Percentiles rank a stretch among this genome's conserved stretches.
phyloP scores from a whole-genome alignment of 1,140 invertebrate genomes.

The Drosophila chauvacae region DNA sequence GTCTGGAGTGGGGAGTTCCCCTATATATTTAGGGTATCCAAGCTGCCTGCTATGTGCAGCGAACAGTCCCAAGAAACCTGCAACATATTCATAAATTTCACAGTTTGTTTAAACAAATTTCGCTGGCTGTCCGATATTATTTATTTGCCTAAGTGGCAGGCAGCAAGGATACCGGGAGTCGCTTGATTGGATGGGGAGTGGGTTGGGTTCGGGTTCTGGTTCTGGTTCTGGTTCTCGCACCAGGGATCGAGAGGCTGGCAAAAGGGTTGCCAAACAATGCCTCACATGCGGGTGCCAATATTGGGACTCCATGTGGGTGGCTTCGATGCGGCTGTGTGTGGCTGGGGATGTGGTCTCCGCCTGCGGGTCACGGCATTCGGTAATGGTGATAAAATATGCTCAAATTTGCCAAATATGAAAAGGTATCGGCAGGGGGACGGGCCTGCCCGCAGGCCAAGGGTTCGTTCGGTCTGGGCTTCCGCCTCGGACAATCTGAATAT shows the following conservation, averaged over 20 bases:
- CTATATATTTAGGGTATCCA: constrained; percentile 1
- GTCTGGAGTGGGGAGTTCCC: background rate
- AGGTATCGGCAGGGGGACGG: constrained; percentile 53
- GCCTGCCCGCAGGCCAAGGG: constrained; percentile 49
- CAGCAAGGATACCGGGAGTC: constrained; percentile 5
- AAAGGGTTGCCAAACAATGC: constrained; percentile 51
- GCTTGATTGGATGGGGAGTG: constrained; percentile 68
- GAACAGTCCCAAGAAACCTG: constrained; percentile 33
- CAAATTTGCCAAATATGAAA: constrained; percentile 83
- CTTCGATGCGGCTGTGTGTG: constrained; percentile 3
- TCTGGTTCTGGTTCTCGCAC: too few relatives aligned
- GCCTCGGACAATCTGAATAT: constrained; percentile 49
- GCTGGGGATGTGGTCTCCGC: constrained; percentile 22
- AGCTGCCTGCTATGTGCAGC: background rate
- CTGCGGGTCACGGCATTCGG: constrained; percentile 68
- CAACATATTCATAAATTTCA: constrained; percentile 76
- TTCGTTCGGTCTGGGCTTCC: background rate
- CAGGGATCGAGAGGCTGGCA: constrained; percentile 10
- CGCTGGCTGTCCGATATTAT: constrained; percentile 63
- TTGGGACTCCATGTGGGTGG: constrained; percentile 41
- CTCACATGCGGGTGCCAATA: constrained; percentile 67
- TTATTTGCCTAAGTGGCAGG: constrained; percentile 76
- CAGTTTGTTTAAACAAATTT: constrained; percentile 78
- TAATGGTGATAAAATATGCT: constrained; percentile 84
- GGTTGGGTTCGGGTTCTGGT: background rate